Evolutionary conservation across 2,888 invertebrate genomes (phyloP).

Genomic region (Philhelius pedissequus): DNA sequence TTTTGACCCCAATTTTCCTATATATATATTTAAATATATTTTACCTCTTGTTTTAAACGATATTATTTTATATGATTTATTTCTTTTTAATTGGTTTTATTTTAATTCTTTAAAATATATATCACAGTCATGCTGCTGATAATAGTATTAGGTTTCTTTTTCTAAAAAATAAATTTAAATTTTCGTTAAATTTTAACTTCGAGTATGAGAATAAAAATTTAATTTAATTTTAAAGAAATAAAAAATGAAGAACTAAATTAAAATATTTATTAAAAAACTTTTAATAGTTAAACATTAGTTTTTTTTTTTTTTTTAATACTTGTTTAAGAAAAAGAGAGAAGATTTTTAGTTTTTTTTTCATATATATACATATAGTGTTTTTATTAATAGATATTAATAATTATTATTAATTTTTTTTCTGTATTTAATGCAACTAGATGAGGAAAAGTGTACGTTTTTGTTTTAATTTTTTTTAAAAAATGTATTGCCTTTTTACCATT

Average conservation of each 20-base stretch:
- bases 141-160: constrained; percentile 68
- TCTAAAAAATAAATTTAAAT: constrained; percentile 33
- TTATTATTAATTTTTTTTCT: constrained; percentile 39
- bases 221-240: constrained; percentile 17
- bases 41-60: constrained; percentile 52
- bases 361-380: constrained; percentile 36
- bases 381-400: constrained; percentile 55
- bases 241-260: constrained; percentile 12
- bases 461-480: constrained; percentile 61
- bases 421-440: constrained; percentile 60
- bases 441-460: constrained; percentile 62
- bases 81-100: constrained; percentile 14
- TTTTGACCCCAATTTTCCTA: constrained; percentile 65
- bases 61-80: constrained; percentile 22
- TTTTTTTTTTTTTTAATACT: constrained; percentile 34
- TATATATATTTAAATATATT: not conserved
- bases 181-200: not conserved
- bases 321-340: constrained; percentile 56
- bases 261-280: constrained; percentile 29
- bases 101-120: constrained; percentile 69
- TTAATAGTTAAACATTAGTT: not conserved
- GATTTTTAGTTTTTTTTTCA: constrained; percentile 24
- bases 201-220: not conserved
- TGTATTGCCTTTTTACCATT: constrained; percentile 70
- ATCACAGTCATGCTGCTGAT: constrained; percentile 73